Evolutionary conservation across 2,797 vertebrate genomes (phyloP), one percentile per base, ranked within the genome.

Genomic region (Melopsittacus undulatus): DNA sequence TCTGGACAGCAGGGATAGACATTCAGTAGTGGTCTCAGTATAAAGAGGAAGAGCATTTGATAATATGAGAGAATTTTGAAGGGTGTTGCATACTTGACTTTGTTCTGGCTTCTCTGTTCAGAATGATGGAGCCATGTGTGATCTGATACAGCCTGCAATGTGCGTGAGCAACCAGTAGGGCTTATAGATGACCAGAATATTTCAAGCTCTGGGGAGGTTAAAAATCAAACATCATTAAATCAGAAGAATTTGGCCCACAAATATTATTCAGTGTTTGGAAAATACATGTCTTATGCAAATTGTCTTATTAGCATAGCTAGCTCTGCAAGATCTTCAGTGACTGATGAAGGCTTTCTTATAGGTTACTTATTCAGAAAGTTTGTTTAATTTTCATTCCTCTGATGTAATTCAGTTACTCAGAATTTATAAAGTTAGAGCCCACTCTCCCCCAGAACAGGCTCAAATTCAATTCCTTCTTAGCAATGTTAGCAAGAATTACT

Each of bases 381-480:
- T 69, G 32, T 91, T 92, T 29, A 11, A 29, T 75, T 94, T 75
- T 86, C 10, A 42, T 61, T 59, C 48, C 36, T 75, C 91, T 94
- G 91, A 69, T 76, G 51, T 48, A 88, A 92, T 79, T 83, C 49
- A 78, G 46, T 85, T 89, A 88, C 45, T 92, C 76, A 85, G 42
- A 77, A 83, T 4, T 74, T 22, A 81, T 72, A 51, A 95, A 91
- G 49, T 43, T 87, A 42, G 46, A 95, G 46, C n/a, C 24, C 32
- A 42, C 68, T 80, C 36, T 76, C 49, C 34, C 42, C 54, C 24
- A 87, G 46, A 38, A 82, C 15, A 90, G 81, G 89, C 30, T 7
- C 27, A 89, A 95, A 88, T 89, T 78, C 46, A 75, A 79, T 87
- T 93, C 52, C 27, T 84, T 91, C 68, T 69, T 82, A 81, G 18